These are phyloP conservation scores for Nyctereutes procyonoides DNA, from an alignment of 2,113 vertebrate genomes.

Conservation along the genomic window DNA sequence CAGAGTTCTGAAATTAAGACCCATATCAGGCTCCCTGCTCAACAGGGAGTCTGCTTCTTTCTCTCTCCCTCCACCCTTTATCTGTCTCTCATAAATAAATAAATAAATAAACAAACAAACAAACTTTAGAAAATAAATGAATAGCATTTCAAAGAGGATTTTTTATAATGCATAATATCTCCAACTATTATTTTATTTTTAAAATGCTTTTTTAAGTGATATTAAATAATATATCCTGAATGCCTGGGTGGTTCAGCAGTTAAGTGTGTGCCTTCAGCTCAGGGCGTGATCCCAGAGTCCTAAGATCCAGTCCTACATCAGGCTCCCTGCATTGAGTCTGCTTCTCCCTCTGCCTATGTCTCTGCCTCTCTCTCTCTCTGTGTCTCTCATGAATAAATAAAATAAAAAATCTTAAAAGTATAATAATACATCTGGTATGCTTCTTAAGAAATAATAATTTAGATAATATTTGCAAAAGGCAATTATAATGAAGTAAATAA, in stretches of 20 bases:
- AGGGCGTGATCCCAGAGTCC: too few relatives aligned
- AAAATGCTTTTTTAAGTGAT: not conserved
- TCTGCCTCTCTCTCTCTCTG: too few relatives aligned
- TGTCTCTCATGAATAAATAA: too few relatives aligned
- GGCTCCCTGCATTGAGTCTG: too few relatives aligned
- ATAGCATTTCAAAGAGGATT: not conserved
- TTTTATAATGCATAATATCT: not conserved
- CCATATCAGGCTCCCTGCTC: not conserved
- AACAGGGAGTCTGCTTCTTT: not conserved
- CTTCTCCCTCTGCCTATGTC: too few relatives aligned
- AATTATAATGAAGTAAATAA: not conserved
- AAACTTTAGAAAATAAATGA: not conserved
- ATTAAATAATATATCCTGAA: not conserved
- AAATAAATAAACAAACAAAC: not conserved
- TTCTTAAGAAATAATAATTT: conserved; percentile 27
- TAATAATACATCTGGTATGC: not conserved
- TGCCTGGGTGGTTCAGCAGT: too few relatives aligned
- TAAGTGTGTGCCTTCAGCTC: too few relatives aligned
- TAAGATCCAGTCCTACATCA: too few relatives aligned
- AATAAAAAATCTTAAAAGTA: too few relatives aligned
- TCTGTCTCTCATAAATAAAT: not conserved
- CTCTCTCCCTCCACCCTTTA: not conserved
- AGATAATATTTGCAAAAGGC: not conserved
- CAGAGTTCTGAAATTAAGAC: not conserved
- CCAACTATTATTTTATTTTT: not conserved